These are phyloP conservation scores for Diprion similis DNA, from an alignment of 1,140 invertebrate species.

Conservation along the genomic window DNA sequence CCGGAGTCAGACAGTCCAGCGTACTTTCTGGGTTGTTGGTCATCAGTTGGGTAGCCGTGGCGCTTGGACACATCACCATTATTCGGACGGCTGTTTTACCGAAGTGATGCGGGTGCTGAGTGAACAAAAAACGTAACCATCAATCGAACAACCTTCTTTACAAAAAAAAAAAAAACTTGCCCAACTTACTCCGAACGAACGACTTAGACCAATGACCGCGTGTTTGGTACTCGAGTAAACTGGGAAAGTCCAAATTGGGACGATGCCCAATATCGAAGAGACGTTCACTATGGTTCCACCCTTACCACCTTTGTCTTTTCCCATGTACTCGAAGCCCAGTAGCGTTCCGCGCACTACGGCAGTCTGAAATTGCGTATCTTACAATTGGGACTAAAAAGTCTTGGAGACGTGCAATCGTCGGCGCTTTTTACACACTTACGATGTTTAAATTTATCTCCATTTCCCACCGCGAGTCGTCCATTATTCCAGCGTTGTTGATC, in stretches of 20 bases:
- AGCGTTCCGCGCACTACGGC: slow-evolving; percentile 55
- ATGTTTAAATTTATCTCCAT: not conserved
- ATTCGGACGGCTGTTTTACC: slow-evolving; percentile 50
- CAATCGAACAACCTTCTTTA: not conserved
- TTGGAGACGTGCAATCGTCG: not conserved
- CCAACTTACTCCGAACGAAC: slow-evolving; percentile 53
- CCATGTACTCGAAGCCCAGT: slow-evolving; percentile 58
- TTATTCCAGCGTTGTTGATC: slow-evolving; percentile 68
- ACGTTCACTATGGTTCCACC: slow-evolving; percentile 57
- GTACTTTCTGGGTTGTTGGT: slow-evolving; percentile 30
- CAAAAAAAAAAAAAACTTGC: slow-evolving; percentile 23
- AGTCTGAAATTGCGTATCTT: slow-evolving; percentile 41
- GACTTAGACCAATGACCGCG: slow-evolving; percentile 59
- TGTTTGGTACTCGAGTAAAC: slow-evolving; percentile 62
- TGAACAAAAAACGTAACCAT: not conserved
- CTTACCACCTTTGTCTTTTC: slow-evolving; percentile 52
- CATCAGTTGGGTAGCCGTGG: slow-evolving; percentile 51
- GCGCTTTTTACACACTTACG: not conserved
- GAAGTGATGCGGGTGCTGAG: slow-evolving; percentile 32
- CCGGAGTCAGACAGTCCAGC: slow-evolving; percentile 35
- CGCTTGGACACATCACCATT: slow-evolving; percentile 61
- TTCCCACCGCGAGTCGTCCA: slow-evolving; percentile 56
- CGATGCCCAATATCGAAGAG: slow-evolving; percentile 55
- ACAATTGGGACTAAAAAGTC: not conserved
- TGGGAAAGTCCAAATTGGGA: slow-evolving; percentile 47